A percentile compares a stretch with the other conserved stretches of the same genome.
phyloP scores from a whole-genome alignment of 1,140 invertebrate genomes.

The Temnothorax curvispinosus region DNA sequence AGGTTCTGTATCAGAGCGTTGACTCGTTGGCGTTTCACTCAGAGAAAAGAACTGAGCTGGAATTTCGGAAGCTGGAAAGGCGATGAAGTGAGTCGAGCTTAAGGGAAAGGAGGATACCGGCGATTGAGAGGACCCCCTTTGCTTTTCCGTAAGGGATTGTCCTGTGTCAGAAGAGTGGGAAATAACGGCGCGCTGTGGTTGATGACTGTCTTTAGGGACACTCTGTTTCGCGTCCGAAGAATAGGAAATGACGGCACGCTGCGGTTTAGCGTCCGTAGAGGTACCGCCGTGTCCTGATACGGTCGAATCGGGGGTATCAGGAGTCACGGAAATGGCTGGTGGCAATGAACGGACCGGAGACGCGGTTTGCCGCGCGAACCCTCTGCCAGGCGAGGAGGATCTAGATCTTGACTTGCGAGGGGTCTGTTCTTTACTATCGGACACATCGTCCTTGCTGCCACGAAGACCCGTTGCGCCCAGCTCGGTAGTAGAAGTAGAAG shows the following conservation, averaged over 20 bases:
- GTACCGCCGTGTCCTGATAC: constrained; percentile 31
- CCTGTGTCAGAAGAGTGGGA: constrained; percentile 72
- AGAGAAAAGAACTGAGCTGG: constrained; percentile 77
- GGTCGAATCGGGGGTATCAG: constrained; percentile 73
- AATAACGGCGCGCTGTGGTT: constrained; percentile 79
- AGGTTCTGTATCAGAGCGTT: constrained; percentile 69
- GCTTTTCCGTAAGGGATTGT: constrained; percentile 36
- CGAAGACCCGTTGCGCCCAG: constrained; percentile 21
- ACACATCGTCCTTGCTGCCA: constrained; percentile 28
- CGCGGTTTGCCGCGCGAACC: constrained; percentile 78
- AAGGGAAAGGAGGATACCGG: constrained; percentile 53
- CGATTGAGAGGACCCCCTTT: constrained; percentile 70
- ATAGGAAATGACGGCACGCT: constrained; percentile 81
- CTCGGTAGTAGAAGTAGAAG: neutral
- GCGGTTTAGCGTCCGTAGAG: constrained; percentile 70
- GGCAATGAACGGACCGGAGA: constrained; percentile 83
- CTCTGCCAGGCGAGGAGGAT: constrained; percentile 73
- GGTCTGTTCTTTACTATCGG: constrained; percentile 12
- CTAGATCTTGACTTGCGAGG: constrained; percentile 72
- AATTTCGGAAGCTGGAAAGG: constrained; percentile 78
- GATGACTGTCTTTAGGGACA: constrained; percentile 63
- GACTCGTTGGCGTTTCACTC: constrained; percentile 46
- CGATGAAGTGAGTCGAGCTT: constrained; percentile 71
- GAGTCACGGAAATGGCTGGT: constrained; percentile 84
- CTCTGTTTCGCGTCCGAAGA: constrained; percentile 55